phyloP scores from a whole-genome alignment of 1,140 invertebrate species.

The Pentalonia nigronervosa region DNA sequence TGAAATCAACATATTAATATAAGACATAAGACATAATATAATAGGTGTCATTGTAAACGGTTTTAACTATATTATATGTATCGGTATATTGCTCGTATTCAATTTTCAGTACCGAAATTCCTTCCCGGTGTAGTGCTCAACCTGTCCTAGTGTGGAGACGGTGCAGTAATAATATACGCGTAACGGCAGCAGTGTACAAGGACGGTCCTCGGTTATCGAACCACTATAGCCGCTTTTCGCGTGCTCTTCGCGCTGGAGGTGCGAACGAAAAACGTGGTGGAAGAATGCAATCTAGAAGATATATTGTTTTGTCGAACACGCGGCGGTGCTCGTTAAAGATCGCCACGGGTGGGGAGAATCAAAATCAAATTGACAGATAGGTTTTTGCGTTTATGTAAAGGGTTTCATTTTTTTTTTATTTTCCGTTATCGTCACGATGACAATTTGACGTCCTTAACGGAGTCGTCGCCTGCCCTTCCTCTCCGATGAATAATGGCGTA shows the following conservation, averaged over 20 bases:
- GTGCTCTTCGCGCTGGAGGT: background rate
- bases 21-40: too few species aligned
- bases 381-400: conserved; percentile 10
- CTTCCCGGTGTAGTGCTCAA: background rate
- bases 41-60: background rate
- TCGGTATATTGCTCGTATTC: background rate
- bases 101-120: background rate
- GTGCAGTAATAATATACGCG: background rate
- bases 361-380: conserved; percentile 38
- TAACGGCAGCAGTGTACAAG: background rate
- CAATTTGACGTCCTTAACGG: conserved; percentile 38
- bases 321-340: conserved; percentile 3
- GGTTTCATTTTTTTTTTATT: background rate
- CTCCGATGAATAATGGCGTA: background rate
- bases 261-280: background rate
- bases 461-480: background rate
- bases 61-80: background rate
- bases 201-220: background rate
- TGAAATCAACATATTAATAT: too few species aligned
- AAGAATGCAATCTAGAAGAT: conserved; percentile 11
- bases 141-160: background rate
- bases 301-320: conserved; percentile 3
- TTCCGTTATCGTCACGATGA: background rate
- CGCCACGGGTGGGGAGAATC: background rate
- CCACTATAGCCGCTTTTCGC: background rate